Evolutionary conservation across 2,113 vertebrate genomes (phyloP).

Genomic region (Epinephelus cyanopodus): DNA sequence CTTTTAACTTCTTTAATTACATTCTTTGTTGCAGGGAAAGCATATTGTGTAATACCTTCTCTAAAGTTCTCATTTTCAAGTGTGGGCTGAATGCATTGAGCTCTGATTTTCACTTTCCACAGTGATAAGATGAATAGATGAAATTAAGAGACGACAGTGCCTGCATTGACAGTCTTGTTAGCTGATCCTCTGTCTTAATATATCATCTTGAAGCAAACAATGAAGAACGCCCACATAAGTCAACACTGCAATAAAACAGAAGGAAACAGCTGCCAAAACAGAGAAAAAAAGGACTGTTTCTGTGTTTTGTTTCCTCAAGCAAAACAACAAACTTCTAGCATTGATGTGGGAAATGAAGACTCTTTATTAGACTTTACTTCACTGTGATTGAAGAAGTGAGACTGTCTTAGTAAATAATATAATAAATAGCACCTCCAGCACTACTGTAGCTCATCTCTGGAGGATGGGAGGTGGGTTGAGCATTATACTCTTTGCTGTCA

Average conservation of each 20-base stretch:
- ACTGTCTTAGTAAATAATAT: constrained; percentile 8
- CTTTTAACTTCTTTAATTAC: not conserved
- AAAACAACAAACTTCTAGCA: constrained; percentile 47
- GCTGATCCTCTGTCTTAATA: constrained; percentile 50
- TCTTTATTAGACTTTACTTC: constrained; percentile 48
- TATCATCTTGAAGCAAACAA: constrained; percentile 52
- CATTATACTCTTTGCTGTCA: constrained; percentile 27
- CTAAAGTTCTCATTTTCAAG: constrained; percentile 1
- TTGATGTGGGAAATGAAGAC: constrained; percentile 45
- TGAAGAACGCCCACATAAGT: constrained; percentile 56
- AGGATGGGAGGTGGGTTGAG: constrained; percentile 25
- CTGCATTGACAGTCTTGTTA: constrained; percentile 55
- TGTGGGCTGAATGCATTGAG: constrained; percentile 30
- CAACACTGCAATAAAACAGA: constrained; percentile 45
- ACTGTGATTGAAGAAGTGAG: constrained; percentile 30
- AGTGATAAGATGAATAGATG: constrained; percentile 50
- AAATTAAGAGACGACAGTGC: constrained; percentile 48
- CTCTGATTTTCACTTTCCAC: not conserved
- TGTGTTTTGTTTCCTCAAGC: constrained; percentile 47
- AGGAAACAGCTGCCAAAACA: constrained; percentile 22
- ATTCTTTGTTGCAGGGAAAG: not conserved
- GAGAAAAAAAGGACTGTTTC: not conserved
- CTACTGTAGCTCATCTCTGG: constrained; percentile 25
- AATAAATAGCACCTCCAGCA: constrained; percentile 30
- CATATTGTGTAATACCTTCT: not conserved